A percentile compares a stretch with the other conserved stretches of the same genome.
These are phyloP conservation scores for Sipha flava DNA, from an alignment of 1,140 invertebrate species.

Conservation along the genomic window DNA sequence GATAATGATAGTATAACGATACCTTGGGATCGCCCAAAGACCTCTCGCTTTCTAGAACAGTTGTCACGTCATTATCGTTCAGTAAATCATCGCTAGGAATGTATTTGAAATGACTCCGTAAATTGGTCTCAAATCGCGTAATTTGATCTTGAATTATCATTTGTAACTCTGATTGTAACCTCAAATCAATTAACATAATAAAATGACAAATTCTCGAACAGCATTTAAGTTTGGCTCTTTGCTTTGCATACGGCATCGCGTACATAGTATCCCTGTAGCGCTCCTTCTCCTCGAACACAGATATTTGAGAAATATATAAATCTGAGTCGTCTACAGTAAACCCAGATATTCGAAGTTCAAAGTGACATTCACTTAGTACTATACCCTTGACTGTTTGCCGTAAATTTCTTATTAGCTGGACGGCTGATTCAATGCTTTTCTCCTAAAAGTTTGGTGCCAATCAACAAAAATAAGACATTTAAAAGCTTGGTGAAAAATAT, in stretches of 20 bases:
- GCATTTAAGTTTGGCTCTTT: not conserved
- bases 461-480: too few relatives aligned
- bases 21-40: not conserved
- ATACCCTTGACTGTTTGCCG: not conserved
- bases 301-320: not conserved
- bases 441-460: too few relatives aligned
- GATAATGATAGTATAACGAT: too few relatives aligned
- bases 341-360: not conserved
- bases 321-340: not conserved
- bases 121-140: not conserved
- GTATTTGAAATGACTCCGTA: not conserved
- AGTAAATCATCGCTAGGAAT: not conserved
- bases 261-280: not conserved
- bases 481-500: too few relatives aligned
- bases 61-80: not conserved
- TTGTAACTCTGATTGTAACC: not conserved
- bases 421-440: not conserved
- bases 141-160: slow-evolving; percentile 6
- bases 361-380: not conserved
- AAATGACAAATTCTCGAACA: not conserved
- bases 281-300: not conserved
- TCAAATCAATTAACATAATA: not conserved
- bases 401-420: not conserved
- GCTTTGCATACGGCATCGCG: not conserved
- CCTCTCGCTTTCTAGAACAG: not conserved